Conservation (phyloP, 2,888 invertebrate genomes). For the Erpobdella octoculata region DNA sequence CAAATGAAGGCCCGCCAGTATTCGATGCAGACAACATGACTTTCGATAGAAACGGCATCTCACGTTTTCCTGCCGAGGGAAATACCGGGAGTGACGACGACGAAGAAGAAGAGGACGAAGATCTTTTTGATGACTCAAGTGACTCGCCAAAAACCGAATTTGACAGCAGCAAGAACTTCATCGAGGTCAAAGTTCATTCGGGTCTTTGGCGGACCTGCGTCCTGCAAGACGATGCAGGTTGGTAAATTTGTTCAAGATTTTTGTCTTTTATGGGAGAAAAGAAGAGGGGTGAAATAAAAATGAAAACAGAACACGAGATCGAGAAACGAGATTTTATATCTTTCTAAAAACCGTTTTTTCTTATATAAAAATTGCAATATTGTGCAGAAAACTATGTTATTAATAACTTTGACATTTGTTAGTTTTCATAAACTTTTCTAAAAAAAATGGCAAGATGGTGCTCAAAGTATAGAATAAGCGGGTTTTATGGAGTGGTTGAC, state of each 20-base stretch:
- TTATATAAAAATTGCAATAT: too few species aligned
- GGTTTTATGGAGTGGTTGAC: too few species aligned
- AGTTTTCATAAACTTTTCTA: too few species aligned
- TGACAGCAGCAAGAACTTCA: constrained; percentile 6
- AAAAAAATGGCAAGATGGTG: too few species aligned
- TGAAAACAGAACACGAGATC: too few species aligned
- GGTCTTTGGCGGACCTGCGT: constrained; percentile 31
- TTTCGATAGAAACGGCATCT: background rate
- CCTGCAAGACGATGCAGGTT: constrained; percentile 19
- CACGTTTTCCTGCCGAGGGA: background rate
- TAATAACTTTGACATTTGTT: too few species aligned
- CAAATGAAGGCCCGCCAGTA: constrained; percentile 2
- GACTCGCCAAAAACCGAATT: constrained; percentile 3
- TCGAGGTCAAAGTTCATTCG: constrained; percentile 24
- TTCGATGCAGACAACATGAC: background rate
- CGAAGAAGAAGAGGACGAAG: constrained; percentile 11
- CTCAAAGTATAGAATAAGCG: too few species aligned
- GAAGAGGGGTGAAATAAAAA: too few species aligned
- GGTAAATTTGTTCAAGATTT: background rate
- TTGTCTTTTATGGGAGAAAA: too few species aligned
- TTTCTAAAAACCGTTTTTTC: too few species aligned
- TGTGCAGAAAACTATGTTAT: too few species aligned
- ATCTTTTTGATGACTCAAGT: background rate
- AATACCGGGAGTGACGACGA: background rate
- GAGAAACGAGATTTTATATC: too few species aligned